A percentile compares a stretch with the other conserved stretches of the same genome.
These are phyloP conservation scores for Chionodraco myersi DNA, from an alignment of 2,113 vertebrate genomes.

Conservation along the genomic window DNA sequence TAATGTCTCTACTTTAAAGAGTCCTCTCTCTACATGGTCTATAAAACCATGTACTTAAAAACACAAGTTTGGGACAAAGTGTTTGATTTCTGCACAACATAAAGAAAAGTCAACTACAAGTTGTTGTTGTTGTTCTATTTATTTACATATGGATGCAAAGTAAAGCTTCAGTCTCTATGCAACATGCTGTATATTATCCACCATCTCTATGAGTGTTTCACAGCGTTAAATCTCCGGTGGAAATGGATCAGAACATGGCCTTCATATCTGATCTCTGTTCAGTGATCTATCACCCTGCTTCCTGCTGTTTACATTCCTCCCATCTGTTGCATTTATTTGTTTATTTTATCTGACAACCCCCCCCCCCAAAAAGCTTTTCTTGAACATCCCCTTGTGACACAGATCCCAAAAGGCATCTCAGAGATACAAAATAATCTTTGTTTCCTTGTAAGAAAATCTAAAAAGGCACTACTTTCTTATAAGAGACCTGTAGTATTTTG, in stretches of 20 bases:
- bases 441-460: neutral
- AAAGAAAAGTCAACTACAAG: no score
- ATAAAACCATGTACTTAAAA: no score
- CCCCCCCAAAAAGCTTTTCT: no score
- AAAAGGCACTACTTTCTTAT: no score
- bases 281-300: slow-evolving; percentile 51
- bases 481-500: no score
- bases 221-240: neutral
- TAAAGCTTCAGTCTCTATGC: no score
- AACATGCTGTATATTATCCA: neutral
- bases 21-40: no score
- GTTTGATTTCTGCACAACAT: no score
- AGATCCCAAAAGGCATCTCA: slow-evolving; percentile 26
- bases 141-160: neutral
- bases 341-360: slow-evolving; percentile 62
- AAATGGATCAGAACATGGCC: neutral
- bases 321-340: slow-evolving; percentile 70
- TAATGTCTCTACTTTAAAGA: no score
- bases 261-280: slow-evolving; percentile 27
- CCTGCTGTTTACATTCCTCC: slow-evolving; percentile 74
- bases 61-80: no score
- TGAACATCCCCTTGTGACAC: neutral
- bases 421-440: slow-evolving; percentile 1
- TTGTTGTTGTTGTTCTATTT: neutral
- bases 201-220: neutral